Base-by-base conservation (phyloP, 1,140 invertebrate species). In the Liolophura sinensis region DNA sequence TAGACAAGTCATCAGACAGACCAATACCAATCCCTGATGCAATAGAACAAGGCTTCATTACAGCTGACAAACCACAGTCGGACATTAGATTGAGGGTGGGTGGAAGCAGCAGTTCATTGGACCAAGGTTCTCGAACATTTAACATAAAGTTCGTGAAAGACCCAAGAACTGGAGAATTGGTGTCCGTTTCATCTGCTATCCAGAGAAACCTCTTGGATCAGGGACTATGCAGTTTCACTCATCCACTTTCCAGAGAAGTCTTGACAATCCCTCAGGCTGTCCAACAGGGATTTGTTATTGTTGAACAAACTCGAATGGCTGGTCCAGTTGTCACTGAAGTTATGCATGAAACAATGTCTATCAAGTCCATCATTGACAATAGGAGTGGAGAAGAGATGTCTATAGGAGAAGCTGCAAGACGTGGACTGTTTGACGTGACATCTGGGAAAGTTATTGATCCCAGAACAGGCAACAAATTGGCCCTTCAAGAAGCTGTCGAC, bases 131-230 rank as follows among this genome's bases (percentile, higher is more conserved):
- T 68, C n/a, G 72, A 74, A 55, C 63, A 5, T 47, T 55, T 46
- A 40, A 56, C 14, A 64, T 75, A 14, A 74, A 62, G 48, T 72
- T 72, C 54, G 73, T 72, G 31, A 69, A 71, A 50, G 68, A 75
- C 55, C 71, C 68, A 20, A 54, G 72, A 64, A 46, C 88, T 91
- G 69, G 87, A 50, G 93, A 96, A 84, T 81, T 95, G 16, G 74
- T 95, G 15, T 93, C 92, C 11, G 84, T 96, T 22, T 88, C 90
- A 56, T 91, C 95, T 82, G 91, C 93, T 12, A 90, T 95, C 56
- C 88, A 88, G 61, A 85, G 87, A 72, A 92, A 90, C 22, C 90
- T 96, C 56, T 90, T 96, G 52, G 81, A 89, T 57, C 88, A 90
- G 0, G 89, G 92, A 46, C 90, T 89, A 70, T 87, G 89, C 68